Evolutionary conservation across 1,140 invertebrate genomes (phyloP), one percentile per base, ranked within the genome.

Genomic region (Laupala kohalensis): DNA sequence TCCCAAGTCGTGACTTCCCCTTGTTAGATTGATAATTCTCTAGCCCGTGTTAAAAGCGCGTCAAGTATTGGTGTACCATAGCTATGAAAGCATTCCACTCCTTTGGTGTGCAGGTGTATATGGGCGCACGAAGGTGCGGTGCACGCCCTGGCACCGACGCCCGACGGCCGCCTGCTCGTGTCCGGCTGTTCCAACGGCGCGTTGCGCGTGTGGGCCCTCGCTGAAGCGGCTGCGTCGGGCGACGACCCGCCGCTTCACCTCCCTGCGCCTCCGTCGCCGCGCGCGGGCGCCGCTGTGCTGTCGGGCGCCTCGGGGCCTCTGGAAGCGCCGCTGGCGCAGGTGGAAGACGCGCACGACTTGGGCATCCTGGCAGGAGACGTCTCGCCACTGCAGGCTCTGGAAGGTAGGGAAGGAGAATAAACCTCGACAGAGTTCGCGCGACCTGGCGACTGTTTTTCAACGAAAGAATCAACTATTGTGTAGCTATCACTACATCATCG

Each of bases 321-420:
- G 2, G 67, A 23, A 6, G 27, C 23, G 6, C 69, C 30, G 23
- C 71, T 72, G 28, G 25, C 80, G 62, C 81, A 83, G 12, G 75
- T 83, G 25, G 83, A 87, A 69, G 89, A 90, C 78, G 89, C 87
- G 74, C 90, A 92, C 77, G 91, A 93, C 78, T 80, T 92, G 69
- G 90, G 90, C 9, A 86, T 93, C 4, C 82, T 88, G 24, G 84
- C 84, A 65, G 84, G 86, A 74, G 89, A 90, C 75, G 87, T 92
- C 77, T 83, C 84, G 13, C 64, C 72, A 25, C 73, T 73, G 23
- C 80, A 79, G 70, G 27, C n/a, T 9, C 25, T 69, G 30, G 15
- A 25, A 9, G 71, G 71, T 68, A 25, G n/a, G n/a, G n/a, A n/a
- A n/a, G n/a, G n/a, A n/a, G n/a, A n/a, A n/a, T n/a, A n/a, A n/a